These are phyloP conservation scores for Stenurella melanura DNA, from an alignment of 2,888 invertebrate species.

Conservation along the genomic window DNA sequence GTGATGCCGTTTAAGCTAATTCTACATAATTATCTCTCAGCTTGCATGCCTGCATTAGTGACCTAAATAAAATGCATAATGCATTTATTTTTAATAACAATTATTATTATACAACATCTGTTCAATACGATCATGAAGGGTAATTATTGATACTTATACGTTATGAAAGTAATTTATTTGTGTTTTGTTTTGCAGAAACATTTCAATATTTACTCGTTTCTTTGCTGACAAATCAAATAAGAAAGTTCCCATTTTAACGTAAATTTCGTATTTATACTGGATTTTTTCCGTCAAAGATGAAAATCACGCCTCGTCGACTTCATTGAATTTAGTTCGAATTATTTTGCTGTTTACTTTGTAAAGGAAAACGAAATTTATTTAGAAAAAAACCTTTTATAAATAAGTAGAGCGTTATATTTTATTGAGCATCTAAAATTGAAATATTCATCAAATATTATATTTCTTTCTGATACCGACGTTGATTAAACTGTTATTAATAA, in stretches of 20 bases:
- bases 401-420: constrained; percentile 19
- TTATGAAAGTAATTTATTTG: neutral
- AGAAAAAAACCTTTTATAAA: neutral
- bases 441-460: constrained; percentile 5
- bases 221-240: neutral
- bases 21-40: constrained; percentile 4
- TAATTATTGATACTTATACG: neutral
- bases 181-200: neutral
- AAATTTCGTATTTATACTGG: neutral
- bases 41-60: constrained; percentile 7
- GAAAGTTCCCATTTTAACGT: neutral
- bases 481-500: neutral
- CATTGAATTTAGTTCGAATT: neutral
- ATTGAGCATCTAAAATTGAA: constrained; percentile 1
- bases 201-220: neutral
- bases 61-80: constrained; percentile 22
- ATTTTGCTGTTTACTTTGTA: neutral
- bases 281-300: constrained; percentile 8
- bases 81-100: constrained; percentile 12
- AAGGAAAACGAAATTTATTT: constrained; percentile 8
- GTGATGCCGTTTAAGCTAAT: neutral
- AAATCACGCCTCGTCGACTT: constrained; percentile 1
- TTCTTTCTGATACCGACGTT: neutral
- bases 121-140: neutral
- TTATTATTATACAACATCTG: constrained; percentile 11